These are phyloP conservation scores for Lithobates pipiens DNA, from an alignment of 2,797 vertebrate species.

Conservation along the genomic window DNA sequence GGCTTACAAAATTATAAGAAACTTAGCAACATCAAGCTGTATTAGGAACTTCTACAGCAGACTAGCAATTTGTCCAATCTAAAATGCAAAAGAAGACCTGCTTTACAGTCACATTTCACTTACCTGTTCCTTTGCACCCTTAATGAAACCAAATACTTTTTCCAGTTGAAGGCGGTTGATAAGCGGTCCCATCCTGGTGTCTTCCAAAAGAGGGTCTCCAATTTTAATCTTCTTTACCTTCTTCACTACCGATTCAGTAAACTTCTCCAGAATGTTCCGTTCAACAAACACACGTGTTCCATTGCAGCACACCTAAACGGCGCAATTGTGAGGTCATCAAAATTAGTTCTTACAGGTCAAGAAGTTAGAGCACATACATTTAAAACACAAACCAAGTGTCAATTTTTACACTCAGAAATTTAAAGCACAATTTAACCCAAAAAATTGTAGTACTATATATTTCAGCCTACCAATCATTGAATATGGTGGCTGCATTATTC, in stretches of 20 bases:
- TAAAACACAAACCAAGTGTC: no score
- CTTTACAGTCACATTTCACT: neutral
- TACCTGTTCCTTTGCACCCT: conserved; percentile 89
- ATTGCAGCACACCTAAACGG: conserved; percentile 90
- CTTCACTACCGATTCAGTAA: conserved; percentile 88
- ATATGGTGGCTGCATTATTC: no score
- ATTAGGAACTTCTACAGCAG: no score
- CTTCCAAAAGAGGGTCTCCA: conserved; percentile 88
- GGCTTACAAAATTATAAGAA: no score
- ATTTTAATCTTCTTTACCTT: conserved; percentile 87
- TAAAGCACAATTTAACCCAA: no score
- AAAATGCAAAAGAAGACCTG: no score
- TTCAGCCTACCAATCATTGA: no score
- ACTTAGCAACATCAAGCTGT: no score
- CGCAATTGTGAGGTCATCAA: neutral
- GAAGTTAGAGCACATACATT: no score
- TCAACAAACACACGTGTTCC: conserved; percentile 95
- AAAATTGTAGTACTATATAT: no score
- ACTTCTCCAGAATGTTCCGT: conserved; percentile 85
- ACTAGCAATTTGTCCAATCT: no score
- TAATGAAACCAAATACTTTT: conserved; percentile 87
- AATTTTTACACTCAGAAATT: no score
- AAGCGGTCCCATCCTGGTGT: conserved; percentile 92
- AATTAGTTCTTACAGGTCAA: neutral
- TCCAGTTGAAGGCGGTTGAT: conserved; percentile 90